These are phyloP conservation scores for Rhynchopsitta pachyrhyncha DNA, from an alignment of 2,113 vertebrate species.

Conservation along the genomic window DNA sequence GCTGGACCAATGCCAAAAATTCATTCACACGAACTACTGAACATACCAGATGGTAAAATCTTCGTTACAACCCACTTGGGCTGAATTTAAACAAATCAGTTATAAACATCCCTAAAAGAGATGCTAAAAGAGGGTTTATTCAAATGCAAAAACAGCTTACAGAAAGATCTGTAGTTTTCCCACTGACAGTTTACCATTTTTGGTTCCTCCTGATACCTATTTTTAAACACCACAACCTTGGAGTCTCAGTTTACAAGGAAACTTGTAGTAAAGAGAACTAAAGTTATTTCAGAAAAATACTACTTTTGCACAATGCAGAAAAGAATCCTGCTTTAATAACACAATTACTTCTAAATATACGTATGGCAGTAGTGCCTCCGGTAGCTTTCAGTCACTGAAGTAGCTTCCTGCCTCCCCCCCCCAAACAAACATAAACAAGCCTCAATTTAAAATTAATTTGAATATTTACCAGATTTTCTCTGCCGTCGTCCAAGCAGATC, in stretches of 20 bases:
- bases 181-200: background rate
- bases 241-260: background rate
- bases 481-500: conserved; percentile 90
- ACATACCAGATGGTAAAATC: conserved; percentile 34
- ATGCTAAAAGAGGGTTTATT: background rate
- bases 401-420: background rate
- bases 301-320: background rate
- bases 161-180: background rate
- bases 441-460: conserved; percentile 36
- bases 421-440: background rate
- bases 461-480: conserved; percentile 86
- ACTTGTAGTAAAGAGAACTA: background rate
- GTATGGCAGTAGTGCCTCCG: background rate
- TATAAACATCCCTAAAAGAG: conserved; percentile 27
- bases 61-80: conserved; percentile 1
- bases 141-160: background rate
- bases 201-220: background rate
- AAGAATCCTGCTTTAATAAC: background rate
- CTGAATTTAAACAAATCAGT: conserved; percentile 25
- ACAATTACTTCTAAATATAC: background rate
- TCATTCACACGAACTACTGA: conserved; percentile 22
- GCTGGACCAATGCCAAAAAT: conserved; percentile 10
- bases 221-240: background rate
- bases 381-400: background rate
- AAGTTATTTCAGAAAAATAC: background rate